These are phyloP conservation scores for Trachurus trachurus DNA, from an alignment of 2,797 vertebrate species.

Conservation along the genomic window DNA sequence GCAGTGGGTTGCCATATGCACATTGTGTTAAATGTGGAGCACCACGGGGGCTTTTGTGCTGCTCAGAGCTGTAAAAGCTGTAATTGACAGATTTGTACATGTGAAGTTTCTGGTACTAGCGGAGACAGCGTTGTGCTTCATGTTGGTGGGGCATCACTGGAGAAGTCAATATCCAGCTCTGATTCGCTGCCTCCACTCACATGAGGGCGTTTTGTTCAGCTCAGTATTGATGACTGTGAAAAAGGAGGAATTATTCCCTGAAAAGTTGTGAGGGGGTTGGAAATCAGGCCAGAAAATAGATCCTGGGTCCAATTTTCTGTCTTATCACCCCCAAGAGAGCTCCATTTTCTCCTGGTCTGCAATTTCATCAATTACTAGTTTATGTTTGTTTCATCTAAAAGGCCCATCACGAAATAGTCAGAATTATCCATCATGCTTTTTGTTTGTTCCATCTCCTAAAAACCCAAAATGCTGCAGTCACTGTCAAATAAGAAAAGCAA, in stretches of 20 bases:
- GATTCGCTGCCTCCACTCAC: conserved; percentile 17
- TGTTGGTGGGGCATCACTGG: conserved; percentile 13
- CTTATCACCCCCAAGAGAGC: too few relatives aligned
- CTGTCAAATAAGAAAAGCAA: too few relatives aligned
- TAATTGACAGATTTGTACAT: neutral
- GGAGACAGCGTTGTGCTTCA: neutral
- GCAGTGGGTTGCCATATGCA: neutral
- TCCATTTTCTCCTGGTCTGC: neutral
- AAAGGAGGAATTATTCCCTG: conserved; percentile 25
- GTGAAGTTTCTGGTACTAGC: neutral
- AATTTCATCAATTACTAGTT: neutral
- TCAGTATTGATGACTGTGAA: conserved; percentile 39
- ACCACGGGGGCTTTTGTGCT: conserved; percentile 3
- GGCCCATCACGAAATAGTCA: neutral
- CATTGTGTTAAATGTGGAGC: neutral
- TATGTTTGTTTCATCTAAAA: neutral
- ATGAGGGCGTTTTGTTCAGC: conserved; percentile 27
- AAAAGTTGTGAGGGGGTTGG: neutral
- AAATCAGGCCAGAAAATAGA: neutral
- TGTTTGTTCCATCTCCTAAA: too few relatives aligned
- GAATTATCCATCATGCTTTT: neutral
- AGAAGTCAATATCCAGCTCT: conserved; percentile 13
- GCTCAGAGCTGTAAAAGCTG: neutral
- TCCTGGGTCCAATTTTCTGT: neutral
- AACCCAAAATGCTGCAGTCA: too few relatives aligned